Base-by-base conservation (phyloP, 2,113 vertebrate species). In the Eptesicus fuscus region DNA sequence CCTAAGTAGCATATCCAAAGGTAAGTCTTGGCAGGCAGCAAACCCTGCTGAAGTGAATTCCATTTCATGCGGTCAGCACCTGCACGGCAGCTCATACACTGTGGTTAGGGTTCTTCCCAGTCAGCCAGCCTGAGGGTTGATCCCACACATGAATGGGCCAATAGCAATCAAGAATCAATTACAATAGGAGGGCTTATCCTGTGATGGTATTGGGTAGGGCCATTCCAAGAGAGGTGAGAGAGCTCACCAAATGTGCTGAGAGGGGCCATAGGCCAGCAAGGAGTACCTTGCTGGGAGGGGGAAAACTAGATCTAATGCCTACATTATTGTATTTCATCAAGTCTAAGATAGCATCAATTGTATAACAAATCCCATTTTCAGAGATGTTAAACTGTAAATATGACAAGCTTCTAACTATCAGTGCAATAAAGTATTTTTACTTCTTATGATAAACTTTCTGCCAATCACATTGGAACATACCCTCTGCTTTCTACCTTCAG, bases 371-470 rank as follows among this genome's bases (percentile, higher is more conserved):
- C n/a, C 2, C 9, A 94, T 80, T 80, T 93, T 83, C 49, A 94
- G 25, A 94, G 49, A 83, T 40, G 40, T 88, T 67, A 44, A 90
- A 78, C 86, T 83, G 76, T 16, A n/a, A 91, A 92, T 76, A 86
- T 83, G n/a, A 89, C 5, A 73, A 92, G 20, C 30, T 80, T 87
- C 51, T 74, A 83, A 93, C 44, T 80, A 77, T 71, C 25, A 88
- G 11, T 28, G 22, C 8, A 76, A 23, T 77, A 37, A 82, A 59
- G 16, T 69, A 80, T 59, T 96, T 95, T 92, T 76, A 73, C 65
- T 22, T 82, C 25, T 70, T 84, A 42, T 35, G 4, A 96, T 86
- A 77, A 49, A 76, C 14, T 88, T 95, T 90, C 44, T 67, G 18
- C 28, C 59, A 85, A 44, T 86, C 20, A n/a, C 47, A 25, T 65